Evolutionary conservation across 2,797 vertebrate genomes (phyloP).

Genomic region (Cirrhinus molitorella): DNA sequence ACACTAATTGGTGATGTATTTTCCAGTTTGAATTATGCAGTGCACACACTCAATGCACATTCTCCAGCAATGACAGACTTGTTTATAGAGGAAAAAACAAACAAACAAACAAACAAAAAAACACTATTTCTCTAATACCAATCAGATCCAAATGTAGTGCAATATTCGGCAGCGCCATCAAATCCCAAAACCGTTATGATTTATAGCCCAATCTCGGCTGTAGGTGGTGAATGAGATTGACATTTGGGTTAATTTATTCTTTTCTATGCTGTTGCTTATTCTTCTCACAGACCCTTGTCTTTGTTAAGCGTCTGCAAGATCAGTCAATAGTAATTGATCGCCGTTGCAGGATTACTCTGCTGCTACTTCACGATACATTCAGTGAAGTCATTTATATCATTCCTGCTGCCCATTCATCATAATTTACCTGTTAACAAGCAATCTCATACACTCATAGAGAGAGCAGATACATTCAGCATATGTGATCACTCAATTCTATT

Average conservation of each 20-base stretch:
- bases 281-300: conserved; percentile 62
- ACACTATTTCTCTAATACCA: neutral
- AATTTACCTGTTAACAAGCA: conserved; percentile 68
- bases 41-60: neutral
- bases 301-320: conserved; percentile 62
- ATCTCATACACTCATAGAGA: conserved; percentile 66
- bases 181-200: conserved; percentile 61
- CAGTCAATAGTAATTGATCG: conserved; percentile 73
- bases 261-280: conserved; percentile 26
- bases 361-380: conserved; percentile 64
- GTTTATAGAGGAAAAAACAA: neutral
- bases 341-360: conserved; percentile 68
- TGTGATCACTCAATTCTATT: conserved; percentile 38
- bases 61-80: neutral
- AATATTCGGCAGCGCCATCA: conserved; percentile 31
- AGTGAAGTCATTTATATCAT: conserved; percentile 69
- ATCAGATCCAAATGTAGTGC: conserved; percentile 37
- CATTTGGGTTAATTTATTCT: conserved; percentile 56
- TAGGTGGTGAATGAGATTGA: conserved; percentile 59
- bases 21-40: neutral
- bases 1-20: neutral
- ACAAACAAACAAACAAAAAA: too few relatives aligned
- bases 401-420: conserved; percentile 71
- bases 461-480: conserved; percentile 32
- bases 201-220: conserved; percentile 60